A percentile compares a stretch with the other conserved stretches of the same genome.
phyloP scores from a whole-genome alignment of 2,888 invertebrate species.

The Tenthredo notha region DNA sequence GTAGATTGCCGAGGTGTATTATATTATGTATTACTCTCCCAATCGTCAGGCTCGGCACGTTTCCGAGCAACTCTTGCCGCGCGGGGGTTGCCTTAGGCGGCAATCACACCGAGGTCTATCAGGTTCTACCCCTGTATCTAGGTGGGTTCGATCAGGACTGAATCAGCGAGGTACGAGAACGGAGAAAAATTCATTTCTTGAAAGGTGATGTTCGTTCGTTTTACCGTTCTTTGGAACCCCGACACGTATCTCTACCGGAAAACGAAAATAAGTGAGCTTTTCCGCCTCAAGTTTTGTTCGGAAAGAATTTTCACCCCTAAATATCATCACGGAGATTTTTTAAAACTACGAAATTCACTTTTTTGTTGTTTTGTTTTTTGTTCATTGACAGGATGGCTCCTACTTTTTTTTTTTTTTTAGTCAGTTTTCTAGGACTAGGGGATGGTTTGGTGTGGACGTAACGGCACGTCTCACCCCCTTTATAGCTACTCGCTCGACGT shows the following conservation, averaged over 20 bases:
- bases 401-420: neutral
- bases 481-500: constrained; percentile 12
- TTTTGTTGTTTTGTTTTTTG: neutral
- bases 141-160: constrained; percentile 17
- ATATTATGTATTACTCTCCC: constrained; percentile 52
- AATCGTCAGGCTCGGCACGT: constrained; percentile 56
- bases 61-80: constrained; percentile 47
- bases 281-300: neutral
- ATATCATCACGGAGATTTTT: neutral
- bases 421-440: neutral
- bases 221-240: constrained; percentile 4
- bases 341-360: neutral
- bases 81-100: constrained; percentile 35
- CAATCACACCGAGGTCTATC: constrained; percentile 48
- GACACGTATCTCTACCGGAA: neutral
- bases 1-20: constrained; percentile 55
- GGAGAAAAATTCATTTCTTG: constrained; percentile 28
- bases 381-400: neutral
- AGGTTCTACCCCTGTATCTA: constrained; percentile 13
- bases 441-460: constrained; percentile 15
- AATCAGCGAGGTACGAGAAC: neutral
- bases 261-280: constrained; percentile 21
- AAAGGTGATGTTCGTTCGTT: neutral
- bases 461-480: constrained; percentile 23
- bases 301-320: neutral